phyloP scores from a whole-genome alignment of 2,888 invertebrate species.

The Netelia inedita region DNA sequence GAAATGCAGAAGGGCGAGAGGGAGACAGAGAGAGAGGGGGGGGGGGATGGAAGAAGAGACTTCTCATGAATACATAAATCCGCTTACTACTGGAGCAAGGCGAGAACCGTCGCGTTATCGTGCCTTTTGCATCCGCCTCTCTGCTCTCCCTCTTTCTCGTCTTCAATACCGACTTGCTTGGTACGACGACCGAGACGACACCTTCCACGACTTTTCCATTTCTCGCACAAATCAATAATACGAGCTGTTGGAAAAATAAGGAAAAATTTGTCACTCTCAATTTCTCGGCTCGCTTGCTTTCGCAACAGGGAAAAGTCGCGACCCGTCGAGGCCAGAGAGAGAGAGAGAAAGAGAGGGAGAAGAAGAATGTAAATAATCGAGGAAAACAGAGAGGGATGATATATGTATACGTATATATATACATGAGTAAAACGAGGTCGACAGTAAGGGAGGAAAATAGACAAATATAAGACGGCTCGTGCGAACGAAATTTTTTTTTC shows the following conservation, averaged over 20 bases:
- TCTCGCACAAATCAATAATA: conserved; percentile 51
- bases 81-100: conserved; percentile 66
- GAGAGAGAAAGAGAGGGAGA: neutral
- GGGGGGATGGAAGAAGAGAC: conserved; percentile 34
- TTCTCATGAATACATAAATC: conserved; percentile 73
- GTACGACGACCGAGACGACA: conserved; percentile 27
- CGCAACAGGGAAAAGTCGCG: neutral
- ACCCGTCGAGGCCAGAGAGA: neutral
- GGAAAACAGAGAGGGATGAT: neutral
- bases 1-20: conserved; percentile 21
- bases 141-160: conserved; percentile 21
- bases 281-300: conserved; percentile 14
- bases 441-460: neutral
- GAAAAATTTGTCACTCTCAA: conserved; percentile 38
- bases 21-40: conserved; percentile 20
- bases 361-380: neutral
- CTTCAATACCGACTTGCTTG: conserved; percentile 48
- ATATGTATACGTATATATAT: neutral
- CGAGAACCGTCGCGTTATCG: conserved; percentile 63
- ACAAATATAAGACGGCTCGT: neutral
- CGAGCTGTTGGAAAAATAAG: conserved; percentile 18
- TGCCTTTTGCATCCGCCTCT: conserved; percentile 50
- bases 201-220: conserved; percentile 20
- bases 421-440: neutral
- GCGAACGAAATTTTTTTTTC: neutral